Conservation (phyloP, 2,797 vertebrate species). For the Neosalanx taihuensis region DNA sequence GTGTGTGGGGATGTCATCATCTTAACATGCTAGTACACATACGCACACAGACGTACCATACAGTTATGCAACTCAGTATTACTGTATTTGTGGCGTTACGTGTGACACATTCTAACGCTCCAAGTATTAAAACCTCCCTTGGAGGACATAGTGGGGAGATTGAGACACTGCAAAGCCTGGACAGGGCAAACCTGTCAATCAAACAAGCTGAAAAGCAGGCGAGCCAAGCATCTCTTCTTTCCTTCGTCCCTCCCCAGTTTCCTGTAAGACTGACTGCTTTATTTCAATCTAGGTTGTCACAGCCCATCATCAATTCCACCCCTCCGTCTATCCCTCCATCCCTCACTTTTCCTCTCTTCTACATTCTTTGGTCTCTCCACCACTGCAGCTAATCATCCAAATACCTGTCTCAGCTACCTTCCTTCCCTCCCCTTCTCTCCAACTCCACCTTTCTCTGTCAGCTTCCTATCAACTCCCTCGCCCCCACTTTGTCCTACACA, state of each 20-base stretch:
- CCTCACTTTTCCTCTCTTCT: background rate
- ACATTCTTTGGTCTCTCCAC: no score
- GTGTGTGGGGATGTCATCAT: conserved; percentile 8
- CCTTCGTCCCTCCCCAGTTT: conserved; percentile 10
- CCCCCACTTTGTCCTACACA: conserved; percentile 1
- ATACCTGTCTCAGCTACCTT: background rate
- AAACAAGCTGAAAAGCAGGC: no score
- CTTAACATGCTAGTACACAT: no score
- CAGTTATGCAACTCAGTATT: no score
- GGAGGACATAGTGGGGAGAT: no score
- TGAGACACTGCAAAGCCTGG: no score
- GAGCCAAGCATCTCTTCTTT: conserved; percentile 4
- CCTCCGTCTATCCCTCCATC: background rate
- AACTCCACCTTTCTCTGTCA: background rate
- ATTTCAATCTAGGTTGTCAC: conserved; percentile 2
- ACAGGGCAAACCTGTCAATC: no score
- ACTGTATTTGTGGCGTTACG: no score
- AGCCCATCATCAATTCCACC: conserved; percentile 2
- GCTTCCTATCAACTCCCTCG: background rate
- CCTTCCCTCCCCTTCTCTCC: background rate
- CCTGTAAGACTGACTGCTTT: background rate
- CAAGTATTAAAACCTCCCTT: no score
- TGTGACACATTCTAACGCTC: no score
- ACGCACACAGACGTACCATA: no score
- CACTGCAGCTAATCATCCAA: background rate